Evolutionary conservation across 2,888 invertebrate species (phyloP), one percentile per base, ranked within the genome.

Genomic region (Drosophila ezoana): DNA sequence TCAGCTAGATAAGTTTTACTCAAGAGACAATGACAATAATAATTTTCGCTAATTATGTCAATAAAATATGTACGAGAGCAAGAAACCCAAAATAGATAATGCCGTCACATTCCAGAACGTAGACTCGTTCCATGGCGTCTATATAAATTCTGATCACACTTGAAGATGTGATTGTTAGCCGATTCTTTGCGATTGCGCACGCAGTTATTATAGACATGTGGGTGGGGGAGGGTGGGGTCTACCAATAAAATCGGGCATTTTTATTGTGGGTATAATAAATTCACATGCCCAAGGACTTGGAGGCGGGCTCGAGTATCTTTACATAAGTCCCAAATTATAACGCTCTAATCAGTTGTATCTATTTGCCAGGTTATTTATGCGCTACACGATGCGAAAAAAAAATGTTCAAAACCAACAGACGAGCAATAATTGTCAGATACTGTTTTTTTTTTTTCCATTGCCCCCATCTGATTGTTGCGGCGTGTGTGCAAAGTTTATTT

Each of bases 11-110:
- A 82, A 69, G 51, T 47, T 54, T 40, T 38, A 40, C 16, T 56
- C 35, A 43, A 37, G 16, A 62, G 52, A 69, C 62, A 69, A 56
- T 56, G 51, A 10, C 51, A 66, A 65, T 53, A 62, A 73, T 69
- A 76, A 73, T 77, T 69, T 44, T 52, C 10, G 52, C 73, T 77
- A 86, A 86, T 82, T 82, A 76, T 73, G 79, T 63, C 84, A 86
- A 81, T 81, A 81, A 81, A 80, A 63, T 63, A 61, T 53, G 37
- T 52, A 35, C 47, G 54, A 44, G 43, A 33, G 23, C 37, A 47
- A 33, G 8, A 28, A 56, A 65, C 67, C 61, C 63, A 58, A 79
- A 85, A 85, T 76, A 79, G 82, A 82, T 76, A 81, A 74, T 61
- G 54, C 14, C 58, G 43, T 40, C 48, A 56, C 47, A 61, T 65